Percentiles rank a stretch among this genome's conserved stretches.
These are phyloP conservation scores for silkworm (Bombyx mori) DNA, from an alignment of 1,140 invertebrate genomes.

Conservation along the genomic window DNA sequence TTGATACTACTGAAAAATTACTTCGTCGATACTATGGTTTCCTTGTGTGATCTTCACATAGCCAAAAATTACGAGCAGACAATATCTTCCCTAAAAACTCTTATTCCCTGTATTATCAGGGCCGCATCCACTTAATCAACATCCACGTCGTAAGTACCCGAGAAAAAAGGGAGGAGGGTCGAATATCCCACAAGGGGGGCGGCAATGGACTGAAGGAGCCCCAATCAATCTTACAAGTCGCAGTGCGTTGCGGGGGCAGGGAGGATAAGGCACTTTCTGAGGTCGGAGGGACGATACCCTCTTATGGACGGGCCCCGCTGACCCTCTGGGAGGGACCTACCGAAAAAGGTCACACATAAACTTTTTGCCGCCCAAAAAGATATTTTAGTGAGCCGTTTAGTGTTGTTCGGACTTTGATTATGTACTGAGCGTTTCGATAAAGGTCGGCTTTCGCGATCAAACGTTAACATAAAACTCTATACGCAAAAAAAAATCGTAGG, in stretches of 20 bases:
- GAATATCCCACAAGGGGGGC: conserved; percentile 51
- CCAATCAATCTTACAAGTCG: conserved; percentile 72
- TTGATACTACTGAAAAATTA: too few species aligned
- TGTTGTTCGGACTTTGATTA: neutral
- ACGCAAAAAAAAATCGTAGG: too few species aligned
- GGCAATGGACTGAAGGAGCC: conserved; percentile 68
- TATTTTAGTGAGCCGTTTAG: conserved; percentile 20
- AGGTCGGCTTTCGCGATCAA: neutral
- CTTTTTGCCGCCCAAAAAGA: conserved; percentile 34
- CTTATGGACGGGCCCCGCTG: conserved; percentile 50
- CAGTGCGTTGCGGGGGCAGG: conserved; percentile 30
- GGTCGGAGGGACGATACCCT: conserved; percentile 60
- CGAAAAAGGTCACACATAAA: conserved; percentile 50
- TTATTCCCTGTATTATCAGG: too few species aligned
- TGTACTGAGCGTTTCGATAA: neutral
- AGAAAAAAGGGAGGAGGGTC: conserved; percentile 64
- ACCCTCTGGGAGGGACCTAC: conserved; percentile 45
- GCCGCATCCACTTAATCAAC: conserved; percentile 32
- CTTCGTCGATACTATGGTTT: too few species aligned
- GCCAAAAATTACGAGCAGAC: too few species aligned
- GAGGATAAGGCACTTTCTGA: conserved; percentile 33
- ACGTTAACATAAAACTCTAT: too few species aligned
- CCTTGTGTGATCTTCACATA: too few species aligned
- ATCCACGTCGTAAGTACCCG: conserved; percentile 39
- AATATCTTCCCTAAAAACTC: too few species aligned